These are phyloP conservation scores for Indri indri DNA, from an alignment of 2,113 vertebrate genomes.

Conservation along the genomic window DNA sequence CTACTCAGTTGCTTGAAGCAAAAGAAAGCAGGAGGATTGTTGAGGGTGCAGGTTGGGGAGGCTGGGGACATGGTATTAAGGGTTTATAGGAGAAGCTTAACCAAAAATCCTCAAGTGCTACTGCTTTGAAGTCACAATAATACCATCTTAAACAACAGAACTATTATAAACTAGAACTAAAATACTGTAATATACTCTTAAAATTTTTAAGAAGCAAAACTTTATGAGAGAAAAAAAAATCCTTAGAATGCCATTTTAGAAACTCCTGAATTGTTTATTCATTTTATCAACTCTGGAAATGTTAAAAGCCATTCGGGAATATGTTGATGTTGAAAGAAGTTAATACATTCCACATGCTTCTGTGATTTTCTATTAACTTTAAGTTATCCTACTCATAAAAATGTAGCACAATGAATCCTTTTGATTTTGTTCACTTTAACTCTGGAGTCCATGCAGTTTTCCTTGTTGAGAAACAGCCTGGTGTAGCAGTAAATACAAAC, in stretches of 20 bases:
- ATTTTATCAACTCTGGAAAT: conserved; percentile 45
- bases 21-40: background rate
- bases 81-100: background rate
- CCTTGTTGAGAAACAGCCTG: background rate
- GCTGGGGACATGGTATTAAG: background rate
- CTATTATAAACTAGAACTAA: background rate
- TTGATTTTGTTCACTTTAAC: background rate
- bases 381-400: conserved; percentile 27
- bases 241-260: conserved; percentile 15
- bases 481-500: background rate
- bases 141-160: background rate
- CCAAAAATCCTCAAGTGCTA: background rate
- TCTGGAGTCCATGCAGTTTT: background rate
- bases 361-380: conserved; percentile 41
- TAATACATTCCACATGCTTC: background rate
- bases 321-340: background rate
- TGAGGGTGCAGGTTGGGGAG: no score
- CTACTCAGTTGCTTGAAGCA: background rate
- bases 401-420: background rate
- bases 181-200: background rate
- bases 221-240: background rate
- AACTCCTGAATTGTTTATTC: conserved; percentile 41
- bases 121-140: background rate
- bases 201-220: background rate
- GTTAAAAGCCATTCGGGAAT: conserved; percentile 55